These are phyloP conservation scores for Nemopilema nomurai DNA, from an alignment of 30 jellyfish, hydroid and myxozoan genomes.

Conservation along the genomic window DNA sequence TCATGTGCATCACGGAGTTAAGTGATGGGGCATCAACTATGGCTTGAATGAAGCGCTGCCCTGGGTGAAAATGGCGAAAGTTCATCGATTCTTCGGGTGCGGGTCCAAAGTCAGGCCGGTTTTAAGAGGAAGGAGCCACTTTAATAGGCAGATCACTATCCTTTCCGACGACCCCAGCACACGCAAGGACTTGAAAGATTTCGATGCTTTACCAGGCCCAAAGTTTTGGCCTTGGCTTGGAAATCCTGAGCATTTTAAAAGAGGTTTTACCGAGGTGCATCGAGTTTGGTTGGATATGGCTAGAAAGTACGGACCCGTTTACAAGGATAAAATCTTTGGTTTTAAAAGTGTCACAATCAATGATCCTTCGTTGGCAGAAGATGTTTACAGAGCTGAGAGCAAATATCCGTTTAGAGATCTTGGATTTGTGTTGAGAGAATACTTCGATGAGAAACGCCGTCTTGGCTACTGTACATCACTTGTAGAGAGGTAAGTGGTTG, in stretches of 20 bases:
- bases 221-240: constrained; percentile 25
- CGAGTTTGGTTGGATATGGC: background rate
- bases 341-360: background rate
- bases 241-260: constrained; percentile 12
- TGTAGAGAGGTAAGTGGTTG: constrained; percentile 12
- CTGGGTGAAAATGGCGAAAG: too few relatives aligned
- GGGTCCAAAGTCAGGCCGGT: too few relatives aligned
- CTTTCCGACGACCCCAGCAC: background rate
- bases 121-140: background rate
- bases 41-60: too few relatives aligned
- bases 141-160: background rate
- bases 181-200: background rate
- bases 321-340: constrained; percentile 4
- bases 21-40: too few relatives aligned
- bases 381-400: constrained; percentile 48
- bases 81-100: too few relatives aligned
- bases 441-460: constrained; percentile 1
- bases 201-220: constrained; percentile 50
- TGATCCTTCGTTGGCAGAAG: constrained; percentile 26
- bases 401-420: constrained; percentile 43
- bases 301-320: constrained; percentile 32
- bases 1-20: too few relatives aligned
- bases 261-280: background rate
- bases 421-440: background rate
- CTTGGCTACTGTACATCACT: background rate